phyloP scores from a whole-genome alignment of 1,140 invertebrate genomes.

The Diachasmimorpha longicaudata region DNA sequence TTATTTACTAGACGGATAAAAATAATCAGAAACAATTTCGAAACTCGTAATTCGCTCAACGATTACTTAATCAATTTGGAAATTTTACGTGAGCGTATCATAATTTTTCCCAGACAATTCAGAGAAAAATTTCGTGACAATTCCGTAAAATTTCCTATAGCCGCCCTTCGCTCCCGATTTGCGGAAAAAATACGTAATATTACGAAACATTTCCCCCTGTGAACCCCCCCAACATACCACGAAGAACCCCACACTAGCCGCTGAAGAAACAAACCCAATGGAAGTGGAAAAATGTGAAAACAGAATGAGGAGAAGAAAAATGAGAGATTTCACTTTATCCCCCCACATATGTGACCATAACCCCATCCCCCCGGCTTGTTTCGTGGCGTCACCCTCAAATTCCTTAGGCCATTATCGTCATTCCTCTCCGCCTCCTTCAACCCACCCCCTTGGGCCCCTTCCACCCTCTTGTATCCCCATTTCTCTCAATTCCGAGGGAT shows the following conservation, averaged over 20 bases:
- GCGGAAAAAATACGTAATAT: too few species aligned
- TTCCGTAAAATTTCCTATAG: too few species aligned
- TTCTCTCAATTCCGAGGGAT: not conserved
- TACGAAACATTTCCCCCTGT: too few species aligned
- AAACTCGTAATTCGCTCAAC: too few species aligned
- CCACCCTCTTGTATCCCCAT: not conserved
- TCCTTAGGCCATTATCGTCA: slow-evolving; percentile 27
- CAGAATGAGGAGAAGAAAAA: not conserved
- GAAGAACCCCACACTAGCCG: not conserved
- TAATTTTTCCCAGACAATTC: too few species aligned
- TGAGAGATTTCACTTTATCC: slow-evolving; percentile 3
- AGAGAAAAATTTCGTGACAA: too few species aligned
- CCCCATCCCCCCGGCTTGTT: slow-evolving; percentile 11
- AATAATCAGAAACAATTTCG: too few species aligned
- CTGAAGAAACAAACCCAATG: not conserved
- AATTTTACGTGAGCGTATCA: too few species aligned
- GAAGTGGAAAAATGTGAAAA: not conserved
- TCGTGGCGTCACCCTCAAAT: slow-evolving; percentile 25
- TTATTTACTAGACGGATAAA: too few species aligned
- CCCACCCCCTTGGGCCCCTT: not conserved
- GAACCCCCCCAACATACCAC: too few species aligned
- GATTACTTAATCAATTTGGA: too few species aligned
- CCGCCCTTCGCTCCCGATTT: too few species aligned
- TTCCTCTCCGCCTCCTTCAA: slow-evolving; percentile 9
- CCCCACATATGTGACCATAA: slow-evolving; percentile 12